phyloP scores from a whole-genome alignment of 1,140 invertebrate species.

The Zaprionus africanus region DNA sequence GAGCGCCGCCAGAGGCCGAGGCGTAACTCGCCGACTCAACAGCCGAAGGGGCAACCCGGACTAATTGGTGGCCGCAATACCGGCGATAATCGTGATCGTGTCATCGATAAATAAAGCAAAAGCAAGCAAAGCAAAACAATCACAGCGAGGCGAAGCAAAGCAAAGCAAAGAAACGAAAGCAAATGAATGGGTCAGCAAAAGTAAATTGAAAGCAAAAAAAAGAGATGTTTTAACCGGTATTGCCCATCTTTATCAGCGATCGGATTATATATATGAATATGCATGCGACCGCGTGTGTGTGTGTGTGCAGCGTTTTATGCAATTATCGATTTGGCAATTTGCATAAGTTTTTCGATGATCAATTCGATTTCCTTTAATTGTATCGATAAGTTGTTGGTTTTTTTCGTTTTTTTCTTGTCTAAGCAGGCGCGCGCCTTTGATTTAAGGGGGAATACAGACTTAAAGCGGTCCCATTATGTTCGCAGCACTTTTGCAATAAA shows the following conservation, averaged over 20 bases:
- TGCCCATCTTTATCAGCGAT: not conserved
- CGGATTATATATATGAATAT: conserved; percentile 21
- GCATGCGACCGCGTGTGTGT: not conserved
- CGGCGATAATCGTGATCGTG: conserved; percentile 51
- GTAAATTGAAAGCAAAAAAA: conserved; percentile 41
- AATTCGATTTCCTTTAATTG: conserved; percentile 1
- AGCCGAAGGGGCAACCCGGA: conserved; percentile 1
- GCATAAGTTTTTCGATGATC: conserved; percentile 10
- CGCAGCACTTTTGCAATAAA: conserved; percentile 60
- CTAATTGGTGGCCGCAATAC: conserved; percentile 57
- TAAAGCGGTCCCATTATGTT: conserved; percentile 1
- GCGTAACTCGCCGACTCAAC: not conserved
- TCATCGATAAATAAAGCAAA: conserved; percentile 56
- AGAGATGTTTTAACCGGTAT: conserved; percentile 29
- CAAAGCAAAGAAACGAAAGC: conserved; percentile 29
- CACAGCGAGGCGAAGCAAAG: not conserved
- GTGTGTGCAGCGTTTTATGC: conserved; percentile 23
- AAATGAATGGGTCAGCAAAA: conserved; percentile 23
- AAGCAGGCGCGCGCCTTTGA: not conserved
- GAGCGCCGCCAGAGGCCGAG: conserved; percentile 17
- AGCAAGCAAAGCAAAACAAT: conserved; percentile 13
- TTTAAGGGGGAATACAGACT: conserved; percentile 1
- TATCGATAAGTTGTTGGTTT: not conserved
- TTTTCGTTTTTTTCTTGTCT: not conserved
- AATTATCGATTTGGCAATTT: conserved; percentile 53